These are phyloP conservation scores for Lycaon pictus DNA, from an alignment of 2,113 vertebrate species.

Conservation along the genomic window DNA sequence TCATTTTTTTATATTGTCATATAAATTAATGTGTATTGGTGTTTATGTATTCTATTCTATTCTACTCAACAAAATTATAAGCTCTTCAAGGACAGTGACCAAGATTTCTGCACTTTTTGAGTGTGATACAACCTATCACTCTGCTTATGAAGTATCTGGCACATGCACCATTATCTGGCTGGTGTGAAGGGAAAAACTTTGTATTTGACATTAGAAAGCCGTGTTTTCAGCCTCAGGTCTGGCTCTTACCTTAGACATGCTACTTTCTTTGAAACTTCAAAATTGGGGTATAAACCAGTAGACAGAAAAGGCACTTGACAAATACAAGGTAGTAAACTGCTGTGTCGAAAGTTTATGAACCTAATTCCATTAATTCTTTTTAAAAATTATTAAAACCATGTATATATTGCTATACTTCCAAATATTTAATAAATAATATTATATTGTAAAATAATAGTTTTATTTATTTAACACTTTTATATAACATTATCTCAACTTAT, in stretches of 20 bases:
- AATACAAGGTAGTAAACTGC: neutral
- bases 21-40: neutral
- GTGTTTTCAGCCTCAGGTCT: neutral
- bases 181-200: neutral
- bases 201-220: neutral
- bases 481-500: neutral
- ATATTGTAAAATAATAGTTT: neutral
- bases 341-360: neutral
- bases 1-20: neutral
- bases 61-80: neutral
- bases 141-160: neutral
- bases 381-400: neutral
- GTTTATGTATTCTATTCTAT: neutral
- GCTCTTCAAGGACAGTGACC: neutral
- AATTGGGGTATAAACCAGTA: neutral
- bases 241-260: neutral
- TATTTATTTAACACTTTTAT: neutral
- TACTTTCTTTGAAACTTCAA: neutral
- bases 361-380: neutral
- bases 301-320: neutral
- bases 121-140: neutral
- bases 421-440: neutral
- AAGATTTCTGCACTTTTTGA: neutral
- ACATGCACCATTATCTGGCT: neutral
- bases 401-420: neutral